These are phyloP conservation scores for Anthoscopus minutus DNA, from an alignment of 2,113 vertebrate genomes.

Conservation along the genomic window DNA sequence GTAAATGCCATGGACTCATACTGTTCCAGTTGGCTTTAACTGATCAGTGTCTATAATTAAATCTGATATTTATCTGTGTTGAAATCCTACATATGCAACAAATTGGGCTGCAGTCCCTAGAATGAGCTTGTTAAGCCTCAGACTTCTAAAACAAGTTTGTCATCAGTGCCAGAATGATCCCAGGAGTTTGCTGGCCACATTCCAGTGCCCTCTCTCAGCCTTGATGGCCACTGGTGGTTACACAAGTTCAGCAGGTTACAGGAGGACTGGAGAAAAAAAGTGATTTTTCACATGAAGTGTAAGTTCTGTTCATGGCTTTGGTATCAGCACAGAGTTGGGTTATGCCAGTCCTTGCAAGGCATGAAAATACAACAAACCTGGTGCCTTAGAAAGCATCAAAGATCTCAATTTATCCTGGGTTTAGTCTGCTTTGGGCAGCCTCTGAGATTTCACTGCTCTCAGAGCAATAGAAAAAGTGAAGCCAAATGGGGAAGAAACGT, in stretches of 20 bases:
- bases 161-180: background rate
- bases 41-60: background rate
- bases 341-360: background rate
- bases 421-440: background rate
- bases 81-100: background rate
- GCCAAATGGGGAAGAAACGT: background rate
- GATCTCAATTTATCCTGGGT: background rate
- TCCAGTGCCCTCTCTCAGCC: background rate
- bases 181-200: background rate
- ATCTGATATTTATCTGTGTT: background rate
- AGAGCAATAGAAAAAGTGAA: background rate
- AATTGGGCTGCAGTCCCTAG: background rate
- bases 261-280: background rate
- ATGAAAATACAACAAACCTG: background rate
- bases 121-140: background rate
- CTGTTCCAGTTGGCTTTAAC: background rate
- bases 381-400: background rate
- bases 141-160: background rate
- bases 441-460: background rate
- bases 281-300: background rate
- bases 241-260: background rate
- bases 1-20: background rate
- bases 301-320: fast-evolving
- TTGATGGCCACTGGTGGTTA: background rate
- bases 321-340: background rate